Conservation (phyloP, 2,797 vertebrate genomes). For the Ptychadena robeensis region DNA sequence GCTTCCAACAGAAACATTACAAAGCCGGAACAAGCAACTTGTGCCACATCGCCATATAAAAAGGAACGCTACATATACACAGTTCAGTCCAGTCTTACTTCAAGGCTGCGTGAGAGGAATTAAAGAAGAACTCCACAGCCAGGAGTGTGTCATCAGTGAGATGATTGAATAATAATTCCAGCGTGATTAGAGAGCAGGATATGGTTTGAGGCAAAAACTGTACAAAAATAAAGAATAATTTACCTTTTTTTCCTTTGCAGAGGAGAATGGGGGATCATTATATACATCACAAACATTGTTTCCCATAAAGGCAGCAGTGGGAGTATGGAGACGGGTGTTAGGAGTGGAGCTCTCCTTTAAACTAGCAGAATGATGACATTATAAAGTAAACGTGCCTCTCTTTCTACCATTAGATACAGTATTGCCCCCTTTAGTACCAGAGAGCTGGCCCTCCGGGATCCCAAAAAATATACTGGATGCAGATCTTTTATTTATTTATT, state of each 20-base stretch:
- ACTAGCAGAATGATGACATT: neutral
- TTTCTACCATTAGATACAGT: neutral
- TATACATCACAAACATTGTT: too few relatives aligned
- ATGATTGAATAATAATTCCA: neutral
- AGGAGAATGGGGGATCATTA: too few relatives aligned
- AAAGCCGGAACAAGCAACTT: neutral
- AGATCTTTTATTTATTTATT: too few relatives aligned
- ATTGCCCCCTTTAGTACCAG: neutral
- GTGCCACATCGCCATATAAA: conserved; percentile 14
- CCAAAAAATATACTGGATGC: neutral
- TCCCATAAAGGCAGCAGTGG: too few relatives aligned
- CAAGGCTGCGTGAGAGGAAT: neutral
- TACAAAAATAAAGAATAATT: neutral
- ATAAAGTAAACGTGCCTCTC: neutral
- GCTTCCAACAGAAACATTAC: conserved; percentile 7
- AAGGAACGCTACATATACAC: neutral
- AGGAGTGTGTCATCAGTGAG: neutral
- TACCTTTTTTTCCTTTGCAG: neutral
- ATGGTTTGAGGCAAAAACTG: neutral
- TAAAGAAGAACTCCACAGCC: neutral
- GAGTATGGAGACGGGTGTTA: neutral
- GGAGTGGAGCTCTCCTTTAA: neutral
- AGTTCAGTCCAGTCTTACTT: neutral
- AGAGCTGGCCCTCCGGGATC: neutral
- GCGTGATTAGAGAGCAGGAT: neutral